phyloP scores from a whole-genome alignment of 2,797 vertebrate species.

The Oryzias sinensis region DNA sequence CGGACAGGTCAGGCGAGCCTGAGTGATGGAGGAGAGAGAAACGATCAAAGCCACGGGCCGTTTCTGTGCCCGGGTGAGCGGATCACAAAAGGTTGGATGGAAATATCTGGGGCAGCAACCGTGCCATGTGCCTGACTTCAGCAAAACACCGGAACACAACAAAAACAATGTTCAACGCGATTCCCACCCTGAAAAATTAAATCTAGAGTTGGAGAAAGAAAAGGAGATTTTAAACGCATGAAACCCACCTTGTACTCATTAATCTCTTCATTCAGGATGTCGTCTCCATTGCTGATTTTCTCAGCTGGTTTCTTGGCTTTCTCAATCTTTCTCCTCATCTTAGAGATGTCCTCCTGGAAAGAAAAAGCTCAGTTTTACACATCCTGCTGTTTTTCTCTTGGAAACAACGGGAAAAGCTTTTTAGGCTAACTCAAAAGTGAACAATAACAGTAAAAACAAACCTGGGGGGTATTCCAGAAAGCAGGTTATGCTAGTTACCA shows the following conservation, averaged over 20 bases:
- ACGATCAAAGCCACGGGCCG: constrained; percentile 15
- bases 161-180: not conserved
- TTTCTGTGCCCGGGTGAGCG: constrained; percentile 24
- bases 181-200: not conserved
- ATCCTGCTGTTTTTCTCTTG: too few species aligned
- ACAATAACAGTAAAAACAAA: too few species aligned
- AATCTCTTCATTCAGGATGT: constrained; percentile 96
- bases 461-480: too few species aligned
- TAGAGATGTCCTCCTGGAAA: constrained; percentile 92
- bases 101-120: constrained; percentile 33
- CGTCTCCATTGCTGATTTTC: constrained; percentile 94
- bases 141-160: not conserved
- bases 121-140: not conserved
- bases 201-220: not conserved
- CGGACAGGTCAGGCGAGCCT: constrained; percentile 94
- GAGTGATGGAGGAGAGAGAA: constrained; percentile 13
- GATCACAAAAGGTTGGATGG: constrained; percentile 14
- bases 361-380: not conserved
- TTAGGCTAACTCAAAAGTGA: too few species aligned
- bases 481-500: too few species aligned
- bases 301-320: constrained; percentile 97
- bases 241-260: constrained; percentile 91
- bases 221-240: not conserved
- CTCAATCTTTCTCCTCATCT: constrained; percentile 91
- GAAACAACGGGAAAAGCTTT: too few species aligned